These are phyloP conservation scores for Zeugodacus cucurbitae DNA, from an alignment of 1,140 invertebrate genomes.

Conservation along the genomic window DNA sequence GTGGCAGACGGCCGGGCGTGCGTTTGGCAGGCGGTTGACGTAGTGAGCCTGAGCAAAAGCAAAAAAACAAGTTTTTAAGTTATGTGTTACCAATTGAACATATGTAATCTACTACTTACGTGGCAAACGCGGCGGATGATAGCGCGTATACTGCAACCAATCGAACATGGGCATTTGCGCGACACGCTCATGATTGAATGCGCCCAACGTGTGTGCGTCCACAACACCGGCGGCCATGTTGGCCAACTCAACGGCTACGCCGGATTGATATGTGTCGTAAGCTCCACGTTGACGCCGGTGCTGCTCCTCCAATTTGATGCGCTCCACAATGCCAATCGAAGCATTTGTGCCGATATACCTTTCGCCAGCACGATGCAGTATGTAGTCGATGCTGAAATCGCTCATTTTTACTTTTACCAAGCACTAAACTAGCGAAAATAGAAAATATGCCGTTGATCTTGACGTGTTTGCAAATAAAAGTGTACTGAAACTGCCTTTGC, in stretches of 20 bases:
- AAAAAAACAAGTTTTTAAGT: neutral
- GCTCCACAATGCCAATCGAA: conserved; percentile 51
- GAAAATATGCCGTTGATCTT: neutral
- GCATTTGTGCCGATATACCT: conserved; percentile 59
- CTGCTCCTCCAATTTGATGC: conserved; percentile 43
- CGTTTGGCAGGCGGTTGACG: conserved; percentile 65
- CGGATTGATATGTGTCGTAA: neutral
- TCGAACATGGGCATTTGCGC: conserved; percentile 61
- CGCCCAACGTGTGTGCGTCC: neutral
- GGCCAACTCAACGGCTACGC: neutral
- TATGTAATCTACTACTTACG: conserved; percentile 66
- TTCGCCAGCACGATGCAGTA: conserved; percentile 67
- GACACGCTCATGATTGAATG: conserved; percentile 40
- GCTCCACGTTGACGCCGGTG: conserved; percentile 16
- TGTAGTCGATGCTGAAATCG: conserved; percentile 70
- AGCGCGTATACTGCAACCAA: conserved; percentile 80
- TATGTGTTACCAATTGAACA: neutral
- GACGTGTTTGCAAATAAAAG: neutral
- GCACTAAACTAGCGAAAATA: neutral
- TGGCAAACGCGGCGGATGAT: conserved; percentile 78
- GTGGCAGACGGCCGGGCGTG: conserved; percentile 68
- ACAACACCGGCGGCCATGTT: conserved; percentile 7
- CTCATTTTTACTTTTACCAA: conserved; percentile 47
- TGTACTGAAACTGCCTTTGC: conserved; percentile 33
- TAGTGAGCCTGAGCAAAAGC: conserved; percentile 50